Conservation (phyloP, 2,113 vertebrate species). For the Engraulis encrasicolus region DNA sequence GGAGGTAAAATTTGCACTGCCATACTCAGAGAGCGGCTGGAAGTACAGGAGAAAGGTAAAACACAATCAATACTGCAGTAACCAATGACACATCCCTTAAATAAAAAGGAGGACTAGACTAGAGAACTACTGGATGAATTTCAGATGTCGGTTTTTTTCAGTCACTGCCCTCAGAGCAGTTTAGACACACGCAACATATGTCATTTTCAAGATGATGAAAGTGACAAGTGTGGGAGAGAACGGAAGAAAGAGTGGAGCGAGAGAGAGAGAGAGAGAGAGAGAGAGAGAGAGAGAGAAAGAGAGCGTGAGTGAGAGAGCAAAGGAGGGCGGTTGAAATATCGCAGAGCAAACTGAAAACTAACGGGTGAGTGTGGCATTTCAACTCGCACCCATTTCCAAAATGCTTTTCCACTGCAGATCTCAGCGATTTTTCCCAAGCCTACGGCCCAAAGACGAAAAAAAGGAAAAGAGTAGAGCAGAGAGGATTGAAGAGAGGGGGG, state of each 20-base stretch:
- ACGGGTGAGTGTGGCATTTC: constrained; percentile 67
- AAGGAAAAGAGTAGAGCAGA: not conserved
- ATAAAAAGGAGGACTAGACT: not conserved
- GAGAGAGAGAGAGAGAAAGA: not conserved
- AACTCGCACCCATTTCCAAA: constrained; percentile 44
- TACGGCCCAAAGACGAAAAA: not conserved
- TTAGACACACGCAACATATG: not conserved
- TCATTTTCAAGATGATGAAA: not conserved
- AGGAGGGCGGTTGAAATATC: constrained; percentile 35
- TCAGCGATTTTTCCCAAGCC: not conserved
- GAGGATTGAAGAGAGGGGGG: not conserved
- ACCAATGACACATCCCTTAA: not conserved
- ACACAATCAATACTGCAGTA: not conserved
- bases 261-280: not conserved
- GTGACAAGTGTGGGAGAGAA: not conserved
- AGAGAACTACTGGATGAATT: not conserved
- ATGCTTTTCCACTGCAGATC: constrained; percentile 51
- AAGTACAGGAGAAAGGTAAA: too few species aligned
- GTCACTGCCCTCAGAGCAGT: not conserved
- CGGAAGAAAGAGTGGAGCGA: not conserved
- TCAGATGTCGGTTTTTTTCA: not conserved
- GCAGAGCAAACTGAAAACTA: constrained; percentile 55
- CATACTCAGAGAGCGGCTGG: too few species aligned
- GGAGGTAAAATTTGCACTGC: too few species aligned
- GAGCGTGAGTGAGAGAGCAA: not conserved